Evolutionary conservation across 2,113 vertebrate genomes (phyloP).

Genomic region (Rhabdornis inornatus): DNA sequence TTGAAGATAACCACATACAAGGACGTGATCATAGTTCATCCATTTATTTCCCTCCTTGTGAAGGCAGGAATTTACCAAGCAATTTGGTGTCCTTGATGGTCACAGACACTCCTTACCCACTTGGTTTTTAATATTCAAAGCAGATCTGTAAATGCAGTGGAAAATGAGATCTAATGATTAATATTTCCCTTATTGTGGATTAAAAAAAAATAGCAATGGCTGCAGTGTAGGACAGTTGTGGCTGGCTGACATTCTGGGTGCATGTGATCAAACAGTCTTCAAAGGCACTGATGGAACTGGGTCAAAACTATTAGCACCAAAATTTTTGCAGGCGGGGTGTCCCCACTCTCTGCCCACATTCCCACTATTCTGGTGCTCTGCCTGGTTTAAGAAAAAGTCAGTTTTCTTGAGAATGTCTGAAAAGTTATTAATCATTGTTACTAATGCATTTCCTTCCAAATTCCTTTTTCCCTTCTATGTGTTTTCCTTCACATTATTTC

Average conservation of each 20-base stretch:
- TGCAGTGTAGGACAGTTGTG: background rate
- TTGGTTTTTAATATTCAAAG: background rate
- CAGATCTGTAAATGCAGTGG: background rate
- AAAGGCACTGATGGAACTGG: background rate
- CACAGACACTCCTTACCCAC: background rate
- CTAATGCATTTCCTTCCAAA: background rate
- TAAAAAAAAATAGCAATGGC: background rate
- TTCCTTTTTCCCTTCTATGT: background rate
- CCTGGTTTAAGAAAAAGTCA: background rate
- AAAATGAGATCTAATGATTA: background rate
- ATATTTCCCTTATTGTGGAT: background rate
- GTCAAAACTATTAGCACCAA: background rate
- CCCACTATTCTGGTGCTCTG: background rate
- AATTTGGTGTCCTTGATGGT: background rate
- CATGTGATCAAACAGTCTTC: background rate
- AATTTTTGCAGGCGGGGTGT: background rate
- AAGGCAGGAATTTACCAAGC: background rate
- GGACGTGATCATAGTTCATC: background rate
- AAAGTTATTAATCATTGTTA: background rate
- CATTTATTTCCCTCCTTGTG: background rate
- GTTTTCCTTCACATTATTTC: background rate
- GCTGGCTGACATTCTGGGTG: background rate
- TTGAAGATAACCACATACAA: background rate
- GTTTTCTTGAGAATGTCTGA: background rate
- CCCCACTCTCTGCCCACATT: background rate